Base-by-base conservation (phyloP, 2,888 invertebrate species). In the Hydriomena furcata region DNA sequence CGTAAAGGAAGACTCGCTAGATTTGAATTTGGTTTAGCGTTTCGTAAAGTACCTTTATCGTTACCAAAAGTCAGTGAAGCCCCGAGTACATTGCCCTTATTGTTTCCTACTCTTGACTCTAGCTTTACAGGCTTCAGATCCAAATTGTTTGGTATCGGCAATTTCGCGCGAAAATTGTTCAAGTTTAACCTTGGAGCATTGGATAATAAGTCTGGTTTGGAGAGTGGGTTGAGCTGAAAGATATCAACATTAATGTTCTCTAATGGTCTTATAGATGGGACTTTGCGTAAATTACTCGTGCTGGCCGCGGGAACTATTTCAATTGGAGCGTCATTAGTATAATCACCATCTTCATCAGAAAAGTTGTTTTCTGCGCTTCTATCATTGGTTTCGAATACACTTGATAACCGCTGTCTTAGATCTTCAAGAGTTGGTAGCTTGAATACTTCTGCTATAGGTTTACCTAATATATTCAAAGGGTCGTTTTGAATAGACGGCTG, bases 161-260 rank as follows among this genome's bases (percentile, higher is more conserved):
- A 46, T 60, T 72, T 79, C n/a, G 74, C 60, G 55, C 66, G 77
- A 45, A 67, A 77, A 1, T 73, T 68, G 43, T 76, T 73, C 27
- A 81, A 61, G 51, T 70, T 72, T 17, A 71, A 42, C 35, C 55
- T 65, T 10, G 72, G 71, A 2, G 69, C 12, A 41, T 58, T 63
- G 2, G 63, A 30, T 5, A 60, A 25, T 3, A 55, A 12, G 47
- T 54, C 42, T 17, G 56, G n/a, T 17, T 58, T 38, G 7, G 55
- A 44, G 5, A 64, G 34, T 7, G 74, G 77, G 8, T 66, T 75
- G 5, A 74, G 46, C 13, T 71, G 69, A 10, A 79, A 67, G 40
- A 74, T 58, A 50, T 79, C 69, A 5, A 76, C 65, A 53, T 76
- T 68, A 0, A 75, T 47, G 37, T 75, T 64, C 45, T 77, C 63